Evolutionary conservation across 2,113 vertebrate genomes (phyloP), one percentile per base, ranked within the genome.

Genomic region (Vulpes ferrilata): DNA sequence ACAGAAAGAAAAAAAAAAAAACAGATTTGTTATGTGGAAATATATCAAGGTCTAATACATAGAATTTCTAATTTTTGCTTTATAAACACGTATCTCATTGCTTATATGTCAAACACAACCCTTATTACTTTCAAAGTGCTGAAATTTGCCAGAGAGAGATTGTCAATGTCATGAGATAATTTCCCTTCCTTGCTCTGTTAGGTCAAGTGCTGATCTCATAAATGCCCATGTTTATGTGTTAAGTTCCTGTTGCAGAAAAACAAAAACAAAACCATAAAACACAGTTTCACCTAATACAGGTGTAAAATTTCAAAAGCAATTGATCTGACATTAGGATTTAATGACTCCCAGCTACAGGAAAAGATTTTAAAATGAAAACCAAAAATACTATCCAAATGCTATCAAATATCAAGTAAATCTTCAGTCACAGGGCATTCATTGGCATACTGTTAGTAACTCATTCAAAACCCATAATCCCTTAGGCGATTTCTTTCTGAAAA

Each of bases 341-440:
- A 82, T 80, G 51, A 98, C 38, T 92, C 43, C 35, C 76, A 71
- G n/a, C 84, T 95, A 96, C 81, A 89, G 84, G 94, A 86, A 96
- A 98, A 98, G 25, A 98, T 97, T 97, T 94, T 92, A 95, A 98
- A 98, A 97, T 65, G 93, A 97, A 91, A 97, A 97, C 9, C 27
- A 95, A n/a, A 53, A 98, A 97, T 35, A 10, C 30, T 95, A 92
- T 88, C 88, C 95, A 97, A 98, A 98, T 95, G 97, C 57, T 83
- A 97, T 97, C 96, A 98, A 98, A 94, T 90, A 98, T 94, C 96
- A 98, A 98, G 98, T 96, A 97, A 98, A 96, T 95, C 96, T 97
- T 98, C 94, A 93, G 96, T 94, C 94, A 67, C 57, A 96, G 85
- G 71, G 97, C 93, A 95, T 92, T 98, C 95, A 97, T 73, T 96